These are phyloP conservation scores for Nymphalis io DNA, from an alignment of 1,140 invertebrate species.

Conservation along the genomic window DNA sequence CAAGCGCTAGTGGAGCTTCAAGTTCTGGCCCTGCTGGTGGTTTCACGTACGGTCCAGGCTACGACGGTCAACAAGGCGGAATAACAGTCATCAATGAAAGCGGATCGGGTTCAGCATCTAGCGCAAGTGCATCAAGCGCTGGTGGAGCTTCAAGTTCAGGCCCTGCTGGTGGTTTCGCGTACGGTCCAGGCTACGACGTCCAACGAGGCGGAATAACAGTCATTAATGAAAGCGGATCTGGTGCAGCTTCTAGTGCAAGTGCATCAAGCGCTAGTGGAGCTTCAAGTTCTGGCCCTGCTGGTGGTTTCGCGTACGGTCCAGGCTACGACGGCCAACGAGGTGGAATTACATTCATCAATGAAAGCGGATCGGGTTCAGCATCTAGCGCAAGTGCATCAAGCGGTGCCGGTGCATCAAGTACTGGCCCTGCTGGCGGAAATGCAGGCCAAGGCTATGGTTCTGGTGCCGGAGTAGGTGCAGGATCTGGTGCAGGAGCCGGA, in stretches of 20 bases:
- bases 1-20: neutral
- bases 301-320: neutral
- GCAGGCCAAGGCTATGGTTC: neutral
- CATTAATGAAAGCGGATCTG: neutral
- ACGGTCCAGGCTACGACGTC: neutral
- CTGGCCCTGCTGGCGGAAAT: neutral
- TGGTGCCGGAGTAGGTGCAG: neutral
- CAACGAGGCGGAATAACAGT: neutral
- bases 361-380: neutral
- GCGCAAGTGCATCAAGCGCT: neutral
- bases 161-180: neutral
- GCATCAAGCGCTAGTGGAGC: neutral
- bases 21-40: neutral
- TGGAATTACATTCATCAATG: neutral
- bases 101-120: neutral
- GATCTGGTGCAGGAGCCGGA: constrained; percentile 1
- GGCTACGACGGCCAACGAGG: neutral
- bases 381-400: constrained; percentile 29
- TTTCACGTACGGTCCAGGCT: neutral
- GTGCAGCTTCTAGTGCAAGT: neutral
- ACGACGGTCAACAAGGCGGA: no score
- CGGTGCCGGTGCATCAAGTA: constrained; percentile 10
- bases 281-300: no score
- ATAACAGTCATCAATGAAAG: neutral
- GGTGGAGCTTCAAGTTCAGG: no score